Conservation (phyloP, 2,113 vertebrate genomes). For the Protobothrops flavoviridis region DNA sequence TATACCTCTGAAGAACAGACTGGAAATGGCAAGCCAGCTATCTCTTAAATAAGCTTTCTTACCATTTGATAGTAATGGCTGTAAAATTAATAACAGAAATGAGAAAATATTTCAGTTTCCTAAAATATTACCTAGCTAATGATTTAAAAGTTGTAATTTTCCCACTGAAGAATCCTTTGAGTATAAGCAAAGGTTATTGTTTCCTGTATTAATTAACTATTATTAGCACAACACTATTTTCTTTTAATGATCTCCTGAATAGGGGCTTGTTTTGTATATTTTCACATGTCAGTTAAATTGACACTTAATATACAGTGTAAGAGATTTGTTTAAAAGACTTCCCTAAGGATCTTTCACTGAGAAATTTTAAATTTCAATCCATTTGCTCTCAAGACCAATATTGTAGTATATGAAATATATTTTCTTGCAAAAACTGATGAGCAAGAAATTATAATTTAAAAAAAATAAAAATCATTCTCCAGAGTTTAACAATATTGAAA, state of each 20-base stretch:
- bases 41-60: background rate
- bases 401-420: background rate
- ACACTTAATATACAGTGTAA: background rate
- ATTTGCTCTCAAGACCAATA: background rate
- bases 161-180: background rate
- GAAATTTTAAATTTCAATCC: background rate
- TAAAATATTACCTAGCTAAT: background rate
- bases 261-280: background rate
- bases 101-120: background rate
- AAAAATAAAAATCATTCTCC: background rate
- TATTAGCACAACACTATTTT: background rate
- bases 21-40: background rate
- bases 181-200: background rate
- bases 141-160: background rate
- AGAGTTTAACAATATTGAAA: slow-evolving; percentile 3
- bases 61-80: background rate
- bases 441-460: background rate
- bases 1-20: background rate
- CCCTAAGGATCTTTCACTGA: background rate
- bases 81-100: background rate
- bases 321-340: background rate
- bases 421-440: background rate
- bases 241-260: background rate
- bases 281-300: background rate
- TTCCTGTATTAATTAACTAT: background rate